These are phyloP conservation scores for Tichodroma muraria DNA, from an alignment of 2,113 vertebrate genomes.

Conservation along the genomic window DNA sequence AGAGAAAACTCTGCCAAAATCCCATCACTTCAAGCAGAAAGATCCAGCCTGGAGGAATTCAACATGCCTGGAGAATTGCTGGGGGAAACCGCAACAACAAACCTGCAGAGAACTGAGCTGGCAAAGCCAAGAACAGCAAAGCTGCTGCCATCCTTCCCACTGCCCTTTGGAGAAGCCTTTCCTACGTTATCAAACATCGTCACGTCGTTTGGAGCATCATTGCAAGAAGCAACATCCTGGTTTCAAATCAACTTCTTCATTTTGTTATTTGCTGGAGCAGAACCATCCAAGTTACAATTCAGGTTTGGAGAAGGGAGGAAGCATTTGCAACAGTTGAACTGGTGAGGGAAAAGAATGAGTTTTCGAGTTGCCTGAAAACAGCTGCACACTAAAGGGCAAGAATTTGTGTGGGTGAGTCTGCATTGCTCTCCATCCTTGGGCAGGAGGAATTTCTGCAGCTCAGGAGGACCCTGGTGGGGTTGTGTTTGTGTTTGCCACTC, in stretches of 20 bases:
- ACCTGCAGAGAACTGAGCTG: background rate
- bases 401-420: background rate
- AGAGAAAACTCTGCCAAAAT: background rate
- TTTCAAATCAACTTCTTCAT: background rate
- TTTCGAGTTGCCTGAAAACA: background rate
- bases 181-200: rapidly evolving
- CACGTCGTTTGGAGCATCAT: rapidly evolving
- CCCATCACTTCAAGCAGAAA: background rate
- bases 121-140: background rate
- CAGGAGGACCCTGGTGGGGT: background rate
- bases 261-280: background rate
- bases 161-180: background rate
- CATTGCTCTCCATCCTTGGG: background rate
- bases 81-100: background rate
- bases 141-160: background rate
- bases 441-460: background rate
- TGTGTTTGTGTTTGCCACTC: background rate
- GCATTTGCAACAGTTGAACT: background rate
- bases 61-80: background rate
- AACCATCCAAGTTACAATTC: background rate
- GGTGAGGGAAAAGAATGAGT: background rate
- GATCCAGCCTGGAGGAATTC: background rate
- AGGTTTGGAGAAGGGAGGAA: background rate
- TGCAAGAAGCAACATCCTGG: background rate
- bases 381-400: background rate